phyloP scores from a whole-genome alignment of 2,888 invertebrate species.

The Cartodere bifasciata region DNA sequence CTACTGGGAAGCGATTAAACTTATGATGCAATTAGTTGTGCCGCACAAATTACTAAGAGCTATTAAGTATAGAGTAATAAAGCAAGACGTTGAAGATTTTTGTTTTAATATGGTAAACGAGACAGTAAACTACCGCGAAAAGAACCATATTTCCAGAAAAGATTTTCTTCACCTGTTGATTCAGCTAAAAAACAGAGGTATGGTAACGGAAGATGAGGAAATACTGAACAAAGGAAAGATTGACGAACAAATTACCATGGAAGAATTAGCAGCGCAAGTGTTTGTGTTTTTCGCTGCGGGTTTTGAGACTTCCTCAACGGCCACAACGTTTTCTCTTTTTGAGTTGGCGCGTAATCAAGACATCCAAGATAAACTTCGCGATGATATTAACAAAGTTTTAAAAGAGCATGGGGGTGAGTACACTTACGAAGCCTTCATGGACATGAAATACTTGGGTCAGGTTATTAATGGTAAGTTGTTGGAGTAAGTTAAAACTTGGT shows the following conservation, averaged over 20 bases:
- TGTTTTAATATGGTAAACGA: slow-evolving; percentile 10
- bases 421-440: slow-evolving; percentile 27
- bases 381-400: slow-evolving; percentile 24
- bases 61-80: background rate
- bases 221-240: background rate
- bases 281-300: too few species aligned
- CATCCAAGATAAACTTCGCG: slow-evolving; percentile 26
- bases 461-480: slow-evolving; percentile 24
- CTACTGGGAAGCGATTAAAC: background rate
- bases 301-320: slow-evolving; percentile 32
- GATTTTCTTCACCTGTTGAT: slow-evolving; percentile 8
- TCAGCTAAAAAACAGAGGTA: slow-evolving; percentile 9
- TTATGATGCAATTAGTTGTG: background rate
- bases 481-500: too few species aligned
- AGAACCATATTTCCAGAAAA: slow-evolving; percentile 11
- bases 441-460: slow-evolving; percentile 30
- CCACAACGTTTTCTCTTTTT: slow-evolving; percentile 28
- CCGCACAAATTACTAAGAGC: background rate
- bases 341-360: slow-evolving; percentile 28
- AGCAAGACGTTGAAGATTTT: background rate
- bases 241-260: slow-evolving; percentile 1
- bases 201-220: background rate
- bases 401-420: slow-evolving; percentile 20
- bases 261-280: too few species aligned
- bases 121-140: slow-evolving; percentile 12